Evolutionary conservation across 2,113 vertebrate genomes (phyloP).

Genomic region (Bubo bubo): DNA sequence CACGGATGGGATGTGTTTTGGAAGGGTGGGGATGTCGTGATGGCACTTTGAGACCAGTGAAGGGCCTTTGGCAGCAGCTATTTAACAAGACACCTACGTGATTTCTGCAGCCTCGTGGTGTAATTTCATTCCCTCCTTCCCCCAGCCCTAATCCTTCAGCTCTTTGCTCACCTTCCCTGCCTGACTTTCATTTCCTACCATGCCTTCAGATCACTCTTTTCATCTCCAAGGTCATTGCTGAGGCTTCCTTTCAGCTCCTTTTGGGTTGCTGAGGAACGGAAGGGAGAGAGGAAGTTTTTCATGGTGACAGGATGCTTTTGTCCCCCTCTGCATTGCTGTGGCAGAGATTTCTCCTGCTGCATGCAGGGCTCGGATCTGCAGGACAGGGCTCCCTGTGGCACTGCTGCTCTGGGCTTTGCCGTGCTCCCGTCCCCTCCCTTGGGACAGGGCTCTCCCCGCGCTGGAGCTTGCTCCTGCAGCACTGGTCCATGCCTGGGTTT

Average conservation of each 20-base stretch:
- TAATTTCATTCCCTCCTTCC: not conserved
- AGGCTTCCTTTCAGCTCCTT: not conserved
- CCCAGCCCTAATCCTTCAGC: not conserved
- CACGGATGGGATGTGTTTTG: not conserved
- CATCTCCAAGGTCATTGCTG: not conserved
- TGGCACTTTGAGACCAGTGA: not conserved
- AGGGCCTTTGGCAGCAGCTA: not conserved
- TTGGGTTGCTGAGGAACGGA: not conserved
- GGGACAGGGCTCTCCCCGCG: not conserved
- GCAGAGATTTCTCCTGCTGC: not conserved
- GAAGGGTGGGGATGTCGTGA: not conserved
- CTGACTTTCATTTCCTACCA: not conserved
- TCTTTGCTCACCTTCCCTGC: not conserved
- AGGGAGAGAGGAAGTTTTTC: not conserved
- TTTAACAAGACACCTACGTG: not conserved
- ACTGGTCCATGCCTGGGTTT: not conserved
- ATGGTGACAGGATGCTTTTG: not conserved
- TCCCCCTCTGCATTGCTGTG: not conserved
- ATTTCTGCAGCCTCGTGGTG: not conserved
- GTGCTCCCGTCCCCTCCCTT: not conserved
- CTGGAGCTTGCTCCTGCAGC: not conserved
- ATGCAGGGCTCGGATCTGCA: not conserved
- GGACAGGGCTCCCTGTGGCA: not conserved
- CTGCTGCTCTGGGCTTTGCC: not conserved
- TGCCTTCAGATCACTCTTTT: conserved; percentile 2